A percentile compares a stretch with the other conserved stretches of the same genome.
Evolutionary conservation across 1,140 invertebrate species (phyloP).

Genomic region (Calosoma granatense): DNA sequence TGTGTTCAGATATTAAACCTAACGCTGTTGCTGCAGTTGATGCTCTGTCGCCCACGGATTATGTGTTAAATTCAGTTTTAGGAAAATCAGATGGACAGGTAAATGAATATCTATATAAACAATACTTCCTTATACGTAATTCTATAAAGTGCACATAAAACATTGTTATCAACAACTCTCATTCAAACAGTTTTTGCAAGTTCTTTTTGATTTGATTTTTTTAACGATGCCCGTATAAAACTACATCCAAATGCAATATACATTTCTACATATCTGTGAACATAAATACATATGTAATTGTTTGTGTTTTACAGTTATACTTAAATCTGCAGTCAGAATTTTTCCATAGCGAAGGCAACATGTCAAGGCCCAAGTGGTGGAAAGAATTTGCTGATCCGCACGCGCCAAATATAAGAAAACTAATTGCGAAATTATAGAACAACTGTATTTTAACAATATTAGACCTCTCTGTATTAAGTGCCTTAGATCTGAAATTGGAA

Average conservation of each 20-base stretch:
- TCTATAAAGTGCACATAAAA: not conserved
- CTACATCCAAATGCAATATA: not conserved
- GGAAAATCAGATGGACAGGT: conserved; percentile 76
- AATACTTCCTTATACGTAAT: conserved; percentile 3
- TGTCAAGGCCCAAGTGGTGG: conserved; percentile 72
- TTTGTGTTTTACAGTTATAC: conserved; percentile 55
- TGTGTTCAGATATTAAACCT: conserved; percentile 61
- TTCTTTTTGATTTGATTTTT: not conserved
- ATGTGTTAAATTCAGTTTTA: conserved; percentile 74
- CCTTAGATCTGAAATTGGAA: not conserved
- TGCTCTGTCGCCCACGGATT: conserved; percentile 79
- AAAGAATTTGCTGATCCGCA: conserved; percentile 47
- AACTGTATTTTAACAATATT: not conserved
- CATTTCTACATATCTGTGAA: no score
- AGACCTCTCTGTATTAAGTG: not conserved
- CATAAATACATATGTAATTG: no score
- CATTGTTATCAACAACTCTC: conserved; percentile 8
- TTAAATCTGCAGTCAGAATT: conserved; percentile 70
- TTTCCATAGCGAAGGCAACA: conserved; percentile 54
- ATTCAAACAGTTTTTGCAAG: not conserved
- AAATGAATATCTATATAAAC: conserved; percentile 20
- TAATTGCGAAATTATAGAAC: conserved; percentile 19
- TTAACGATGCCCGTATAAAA: not conserved
- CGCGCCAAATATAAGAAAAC: conserved; percentile 23
- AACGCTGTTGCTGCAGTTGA: conserved; percentile 74